Base-by-base conservation (phyloP, 2,797 vertebrate genomes). In the Karalla daura region DNA sequence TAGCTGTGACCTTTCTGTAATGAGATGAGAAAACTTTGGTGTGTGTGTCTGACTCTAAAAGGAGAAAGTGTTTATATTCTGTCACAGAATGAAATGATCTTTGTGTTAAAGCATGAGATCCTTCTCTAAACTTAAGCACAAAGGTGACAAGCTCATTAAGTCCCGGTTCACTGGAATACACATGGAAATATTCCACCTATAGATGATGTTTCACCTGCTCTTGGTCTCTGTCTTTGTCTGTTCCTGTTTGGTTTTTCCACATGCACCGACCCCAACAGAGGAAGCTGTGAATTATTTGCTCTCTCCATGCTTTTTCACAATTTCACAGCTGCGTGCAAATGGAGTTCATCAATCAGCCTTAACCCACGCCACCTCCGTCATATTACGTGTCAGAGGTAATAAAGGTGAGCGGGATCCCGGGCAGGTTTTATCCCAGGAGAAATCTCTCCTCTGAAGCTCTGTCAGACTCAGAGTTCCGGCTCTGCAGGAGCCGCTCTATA, bases 401-500 rank as follows among this genome's bases (percentile, higher is more conserved):
- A 55, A 73, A 46, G 33, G 35, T 9, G 23, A 50, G 49, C 46
- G 40, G 0, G 8, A n/a, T 66, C 44, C 41, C 12, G 18, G 15
- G 32, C 11, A 6, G 39, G 13, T 12, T 11, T 0, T 1, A 0
- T 55, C 78, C 54, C 50, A 0, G 12, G 28, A 62, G 69, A 55
- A 56, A 71, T 52, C 41, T 17, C 32, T 52, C 49, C 43, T 14
- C 44, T 5, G 13, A 32, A 30, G 53, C 47, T 12, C 13, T 8
- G 0, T 32, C 28, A 4, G 64, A 41, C 56, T 44, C 66, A 13
- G 20, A 60, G 62, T 53, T 58, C 53, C 43, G 59, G 46, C 15
- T 41, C 23, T 20, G 37, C 5, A 54, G 62, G 33, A 69, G 27
- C n/a, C 14, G 3, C 67, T 81, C 35, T 69, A 74, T 83, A 61